Conservation (phyloP, 2,113 vertebrate genomes). For the Ameiurus melas region DNA sequence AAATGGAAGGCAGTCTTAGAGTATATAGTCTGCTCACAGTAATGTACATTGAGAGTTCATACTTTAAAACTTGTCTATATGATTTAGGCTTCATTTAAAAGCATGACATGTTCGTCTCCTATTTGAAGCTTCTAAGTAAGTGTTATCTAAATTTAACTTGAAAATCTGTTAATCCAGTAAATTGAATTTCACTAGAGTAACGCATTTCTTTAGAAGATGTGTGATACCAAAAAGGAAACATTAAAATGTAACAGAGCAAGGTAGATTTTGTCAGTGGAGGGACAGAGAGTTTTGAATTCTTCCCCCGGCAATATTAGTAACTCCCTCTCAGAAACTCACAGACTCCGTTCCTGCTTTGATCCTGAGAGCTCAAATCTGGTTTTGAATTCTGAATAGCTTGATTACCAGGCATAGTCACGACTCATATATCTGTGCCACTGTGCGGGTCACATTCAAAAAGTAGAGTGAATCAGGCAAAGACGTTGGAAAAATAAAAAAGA, state of each 20-base stretch:
- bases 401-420: constrained; percentile 52
- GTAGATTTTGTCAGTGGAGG: constrained; percentile 36
- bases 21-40: not conserved
- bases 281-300: constrained; percentile 39
- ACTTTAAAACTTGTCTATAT: not conserved
- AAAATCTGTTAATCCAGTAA: not conserved
- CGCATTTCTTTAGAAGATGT: not conserved
- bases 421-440: constrained; percentile 50
- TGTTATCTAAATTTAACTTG: not conserved
- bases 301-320: constrained; percentile 30
- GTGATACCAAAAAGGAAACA: not conserved
- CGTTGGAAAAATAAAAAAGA: not conserved
- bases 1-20: not conserved
- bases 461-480: not conserved
- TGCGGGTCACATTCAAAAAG: constrained; percentile 42
- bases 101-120: too few species aligned
- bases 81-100: not conserved
- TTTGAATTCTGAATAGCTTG: constrained; percentile 58
- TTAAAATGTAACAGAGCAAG: constrained; percentile 28
- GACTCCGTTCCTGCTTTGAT: constrained; percentile 53
- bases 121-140: not conserved
- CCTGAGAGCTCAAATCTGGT: constrained; percentile 54
- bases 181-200: constrained; percentile 11
- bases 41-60: not conserved
- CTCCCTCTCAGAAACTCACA: constrained; percentile 40